phyloP scores from a whole-genome alignment of 2,797 vertebrate species.

The Phrynocephalus vlangalii region DNA sequence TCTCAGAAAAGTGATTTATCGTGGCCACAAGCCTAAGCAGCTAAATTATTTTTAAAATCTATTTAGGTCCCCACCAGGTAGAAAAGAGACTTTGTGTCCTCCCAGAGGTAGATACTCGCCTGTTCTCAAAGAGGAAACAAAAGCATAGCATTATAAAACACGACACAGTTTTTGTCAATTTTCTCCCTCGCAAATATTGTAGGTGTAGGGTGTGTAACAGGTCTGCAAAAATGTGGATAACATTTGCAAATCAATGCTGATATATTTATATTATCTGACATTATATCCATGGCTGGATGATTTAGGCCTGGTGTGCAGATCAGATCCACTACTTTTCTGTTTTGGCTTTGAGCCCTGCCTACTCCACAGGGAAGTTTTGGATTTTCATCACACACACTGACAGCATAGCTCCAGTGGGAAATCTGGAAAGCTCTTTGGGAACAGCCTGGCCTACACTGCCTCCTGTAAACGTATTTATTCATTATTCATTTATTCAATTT shows the following conservation, averaged over 20 bases:
- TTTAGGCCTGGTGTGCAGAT: too few species aligned
- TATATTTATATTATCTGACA: background rate
- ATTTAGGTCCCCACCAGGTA: slow-evolving; percentile 6
- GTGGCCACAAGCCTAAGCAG: background rate
- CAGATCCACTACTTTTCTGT: too few species aligned
- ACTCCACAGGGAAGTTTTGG: background rate
- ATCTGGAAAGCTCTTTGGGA: background rate
- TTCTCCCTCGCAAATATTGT: too few species aligned
- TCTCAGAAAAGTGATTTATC: slow-evolving; percentile 1
- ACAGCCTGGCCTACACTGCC: background rate
- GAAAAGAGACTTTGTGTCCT: slow-evolving; percentile 1
- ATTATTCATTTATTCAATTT: too few species aligned
- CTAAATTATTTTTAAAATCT: slow-evolving; percentile 26
- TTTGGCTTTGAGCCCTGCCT: background rate
- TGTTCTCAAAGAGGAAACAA: background rate
- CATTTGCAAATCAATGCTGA: background rate
- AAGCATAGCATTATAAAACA: background rate
- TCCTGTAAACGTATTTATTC: background rate
- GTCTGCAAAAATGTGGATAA: background rate
- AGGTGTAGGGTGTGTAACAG: background rate
- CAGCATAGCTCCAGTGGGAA: background rate
- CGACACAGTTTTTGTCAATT: too few species aligned
- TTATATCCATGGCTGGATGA: background rate
- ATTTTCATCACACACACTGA: background rate
- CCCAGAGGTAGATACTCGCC: background rate